Evolutionary conservation across 1,140 invertebrate genomes (phyloP).

Genomic region (Drosophila nigrodunni): DNA sequence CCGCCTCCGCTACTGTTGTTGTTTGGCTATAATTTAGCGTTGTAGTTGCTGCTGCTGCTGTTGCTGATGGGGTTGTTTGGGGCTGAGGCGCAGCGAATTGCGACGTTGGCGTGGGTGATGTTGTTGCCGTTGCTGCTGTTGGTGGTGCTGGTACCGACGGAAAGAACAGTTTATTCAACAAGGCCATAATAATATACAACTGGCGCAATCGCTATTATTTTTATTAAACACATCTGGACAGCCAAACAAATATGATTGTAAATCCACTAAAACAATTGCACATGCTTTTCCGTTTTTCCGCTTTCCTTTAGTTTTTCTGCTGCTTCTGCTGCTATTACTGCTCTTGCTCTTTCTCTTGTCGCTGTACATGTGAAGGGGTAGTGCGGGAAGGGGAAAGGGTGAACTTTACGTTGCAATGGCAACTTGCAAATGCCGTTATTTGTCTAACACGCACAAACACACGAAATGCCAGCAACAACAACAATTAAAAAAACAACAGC

Average conservation of each 20-base stretch:
- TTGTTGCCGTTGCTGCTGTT: constrained; percentile 46
- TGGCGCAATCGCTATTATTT: constrained; percentile 77
- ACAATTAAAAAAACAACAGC: constrained; percentile 1
- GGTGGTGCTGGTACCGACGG: constrained; percentile 72
- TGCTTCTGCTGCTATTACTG: background rate
- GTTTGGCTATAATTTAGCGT: constrained; percentile 58
- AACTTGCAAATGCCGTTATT: constrained; percentile 34
- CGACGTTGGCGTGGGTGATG: constrained; percentile 49
- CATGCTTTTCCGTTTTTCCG: constrained; percentile 52
- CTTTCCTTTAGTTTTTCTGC: constrained; percentile 47
- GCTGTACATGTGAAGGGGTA: constrained; percentile 25
- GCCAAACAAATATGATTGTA: constrained; percentile 49
- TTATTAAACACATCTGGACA: constrained; percentile 81
- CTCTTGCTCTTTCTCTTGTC: constrained; percentile 23
- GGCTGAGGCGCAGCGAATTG: constrained; percentile 35
- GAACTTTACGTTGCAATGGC: constrained; percentile 1
- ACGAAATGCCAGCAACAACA: background rate
- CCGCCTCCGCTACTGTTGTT: constrained; percentile 66
- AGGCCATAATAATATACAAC: constrained; percentile 81
- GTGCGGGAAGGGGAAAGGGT: background rate
- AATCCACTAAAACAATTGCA: constrained; percentile 60
- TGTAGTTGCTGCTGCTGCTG: constrained; percentile 30
- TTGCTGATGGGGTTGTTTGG: constrained; percentile 19
- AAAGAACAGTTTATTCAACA: constrained; percentile 84
- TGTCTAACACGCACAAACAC: constrained; percentile 10